Evolutionary conservation across 2,888 invertebrate genomes (phyloP), one percentile per base, ranked within the genome.

Genomic region (Melanophora roralis): DNA sequence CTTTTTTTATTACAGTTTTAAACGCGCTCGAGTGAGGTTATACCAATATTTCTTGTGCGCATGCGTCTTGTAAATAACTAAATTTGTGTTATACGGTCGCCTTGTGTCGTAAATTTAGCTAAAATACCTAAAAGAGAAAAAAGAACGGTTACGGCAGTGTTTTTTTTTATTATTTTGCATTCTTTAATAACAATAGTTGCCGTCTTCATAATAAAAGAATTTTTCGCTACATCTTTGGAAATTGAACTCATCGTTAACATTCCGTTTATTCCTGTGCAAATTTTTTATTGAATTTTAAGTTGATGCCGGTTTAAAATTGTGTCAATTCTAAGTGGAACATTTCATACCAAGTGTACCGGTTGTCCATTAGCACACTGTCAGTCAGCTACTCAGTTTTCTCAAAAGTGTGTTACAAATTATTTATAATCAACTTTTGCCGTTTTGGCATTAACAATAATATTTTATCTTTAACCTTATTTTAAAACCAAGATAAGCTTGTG

Each of bases 241-340:
- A 21, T 34, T 19, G 14, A 36, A 34, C 16, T 62, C 38, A 49
- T 47, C 16, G 43, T 59, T 51, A 55, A 23, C 49, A 43, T 69
- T 55, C 45, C 59, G 53, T 60, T 71, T 75, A 55, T 71, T 79
- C 65, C 79, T 75, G 74, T 65, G 53, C 43, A 64, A 40, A 32
- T 51, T 49, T 68, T 34, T 64, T 21, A 55, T 71, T 11, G 11
- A 2, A 19, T 16, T 11, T 45, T 45, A 11, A 45, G 16, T 67
- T 75, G 40, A 43, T 80, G 80, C 55, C 76, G 80, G 80, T 76
- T 80, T 72, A 38, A 80, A 80, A 80, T 80, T 76, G 76, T 80
- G 76, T 80, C 80, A 80, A 72, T 68, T 75, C 72, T 76, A 80
- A 80, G 80, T 80, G 80, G 80, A 76, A 80, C 80, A 76, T 72